These are phyloP conservation scores for Petrocephalus sullivani DNA, from an alignment of 2,797 vertebrate species.

Conservation along the genomic window DNA sequence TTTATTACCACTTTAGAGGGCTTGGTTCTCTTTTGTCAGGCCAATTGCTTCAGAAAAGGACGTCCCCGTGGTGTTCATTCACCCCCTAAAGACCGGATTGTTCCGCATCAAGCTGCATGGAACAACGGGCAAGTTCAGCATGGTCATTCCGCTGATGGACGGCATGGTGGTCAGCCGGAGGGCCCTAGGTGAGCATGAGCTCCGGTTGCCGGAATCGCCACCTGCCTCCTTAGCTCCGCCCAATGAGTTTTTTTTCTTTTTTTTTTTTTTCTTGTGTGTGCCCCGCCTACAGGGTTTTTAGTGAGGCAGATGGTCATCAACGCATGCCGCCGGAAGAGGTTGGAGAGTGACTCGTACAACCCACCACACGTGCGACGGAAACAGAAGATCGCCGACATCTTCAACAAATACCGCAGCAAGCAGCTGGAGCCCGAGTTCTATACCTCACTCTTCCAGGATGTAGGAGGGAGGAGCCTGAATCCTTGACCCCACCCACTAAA, in stretches of 20 bases:
- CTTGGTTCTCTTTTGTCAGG: conserved; percentile 50
- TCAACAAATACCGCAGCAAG: conserved; percentile 78
- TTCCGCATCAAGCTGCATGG: conserved; percentile 82
- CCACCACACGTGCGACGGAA: conserved; percentile 82
- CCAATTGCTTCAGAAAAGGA: conserved; percentile 84
- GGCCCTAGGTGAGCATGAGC: conserved; percentile 74
- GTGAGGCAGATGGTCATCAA: conserved; percentile 85
- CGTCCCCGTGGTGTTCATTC: conserved; percentile 87
- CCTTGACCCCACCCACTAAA: conserved; percentile 46
- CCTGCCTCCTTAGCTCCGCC: not conserved
- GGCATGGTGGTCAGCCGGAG: conserved; percentile 92
- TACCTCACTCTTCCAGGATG: conserved; percentile 83
- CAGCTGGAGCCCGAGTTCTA: conserved; percentile 84
- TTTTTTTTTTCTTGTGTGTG: not conserved
- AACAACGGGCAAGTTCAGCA: conserved; percentile 86
- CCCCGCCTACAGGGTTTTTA: conserved; percentile 70
- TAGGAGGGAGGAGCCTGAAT: conserved; percentile 69
- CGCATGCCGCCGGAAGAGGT: conserved; percentile 75
- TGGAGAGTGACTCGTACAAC: conserved; percentile 84
- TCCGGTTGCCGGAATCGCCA: not conserved
- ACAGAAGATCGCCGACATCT: conserved; percentile 83
- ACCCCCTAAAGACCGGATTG: conserved; percentile 83
- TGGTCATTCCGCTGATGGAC: conserved; percentile 91
- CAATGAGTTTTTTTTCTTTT: not conserved
- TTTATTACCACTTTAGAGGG: not conserved